phyloP scores from a whole-genome alignment of 1,140 invertebrate species.

The Drosophila murphyi region DNA sequence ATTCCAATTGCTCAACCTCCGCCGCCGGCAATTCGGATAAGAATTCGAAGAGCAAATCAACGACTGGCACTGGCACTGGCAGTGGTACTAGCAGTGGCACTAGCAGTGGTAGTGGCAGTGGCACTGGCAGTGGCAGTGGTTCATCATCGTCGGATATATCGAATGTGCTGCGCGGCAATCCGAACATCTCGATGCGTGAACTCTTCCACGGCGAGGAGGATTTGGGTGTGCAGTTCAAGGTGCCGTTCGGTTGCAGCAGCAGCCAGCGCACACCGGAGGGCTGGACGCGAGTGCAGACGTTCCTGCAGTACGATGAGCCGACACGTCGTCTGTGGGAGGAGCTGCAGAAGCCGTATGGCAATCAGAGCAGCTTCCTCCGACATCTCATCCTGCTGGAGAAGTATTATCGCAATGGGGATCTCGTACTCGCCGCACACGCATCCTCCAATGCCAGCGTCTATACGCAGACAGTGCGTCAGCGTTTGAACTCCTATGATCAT shows the following conservation, averaged over 20 bases:
- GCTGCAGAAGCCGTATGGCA: constrained; percentile 92
- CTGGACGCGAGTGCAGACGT: constrained; percentile 91
- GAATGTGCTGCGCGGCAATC: constrained; percentile 88
- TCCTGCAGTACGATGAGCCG: constrained; percentile 92
- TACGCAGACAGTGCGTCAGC: constrained; percentile 91
- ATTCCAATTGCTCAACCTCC: not conserved
- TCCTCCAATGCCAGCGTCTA: constrained; percentile 90
- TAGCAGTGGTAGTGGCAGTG: not conserved
- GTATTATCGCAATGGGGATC: constrained; percentile 91
- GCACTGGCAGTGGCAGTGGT: constrained; percentile 12
- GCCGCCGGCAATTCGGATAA: not conserved
- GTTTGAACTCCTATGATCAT: constrained; percentile 90
- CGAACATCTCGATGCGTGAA: constrained; percentile 91
- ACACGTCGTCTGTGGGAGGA: constrained; percentile 92
- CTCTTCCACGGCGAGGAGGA: constrained; percentile 92
- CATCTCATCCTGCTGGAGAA: constrained; percentile 93
- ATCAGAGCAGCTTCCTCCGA: constrained; percentile 92
- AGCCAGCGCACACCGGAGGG: constrained; percentile 88
- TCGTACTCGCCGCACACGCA: constrained; percentile 89
- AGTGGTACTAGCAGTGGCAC: not conserved
- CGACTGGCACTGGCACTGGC: not conserved
- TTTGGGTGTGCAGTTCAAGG: constrained; percentile 89
- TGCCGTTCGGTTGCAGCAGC: constrained; percentile 77
- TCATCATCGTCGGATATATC: constrained; percentile 75
- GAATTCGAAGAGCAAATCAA: not conserved